These are phyloP conservation scores for Ptilonorhynchus violaceus DNA, from an alignment of 2,113 vertebrate genomes.

Conservation along the genomic window DNA sequence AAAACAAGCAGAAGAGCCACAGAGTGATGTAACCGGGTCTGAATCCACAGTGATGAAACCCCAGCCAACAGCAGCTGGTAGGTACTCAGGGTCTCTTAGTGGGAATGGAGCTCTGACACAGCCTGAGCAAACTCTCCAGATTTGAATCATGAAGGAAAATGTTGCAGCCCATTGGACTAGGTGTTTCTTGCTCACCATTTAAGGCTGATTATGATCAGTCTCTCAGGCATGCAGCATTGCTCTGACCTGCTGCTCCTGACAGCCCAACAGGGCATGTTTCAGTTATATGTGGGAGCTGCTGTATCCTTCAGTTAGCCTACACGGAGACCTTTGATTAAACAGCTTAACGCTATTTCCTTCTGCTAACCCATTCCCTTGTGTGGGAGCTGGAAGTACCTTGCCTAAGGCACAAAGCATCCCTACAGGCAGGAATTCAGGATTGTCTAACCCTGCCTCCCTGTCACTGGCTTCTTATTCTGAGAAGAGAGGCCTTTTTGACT, in stretches of 20 bases:
- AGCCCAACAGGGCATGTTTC: background rate
- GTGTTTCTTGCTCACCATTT: background rate
- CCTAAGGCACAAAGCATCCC: slow-evolving; percentile 42
- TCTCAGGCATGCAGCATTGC: background rate
- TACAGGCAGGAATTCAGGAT: slow-evolving; percentile 12
- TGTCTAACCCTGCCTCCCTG: background rate
- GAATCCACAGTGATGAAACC: too few species aligned
- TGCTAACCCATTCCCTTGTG: background rate
- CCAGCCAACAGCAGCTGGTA: background rate
- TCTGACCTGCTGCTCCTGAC: background rate
- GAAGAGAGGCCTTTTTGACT: slow-evolving; percentile 37
- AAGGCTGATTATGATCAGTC: background rate
- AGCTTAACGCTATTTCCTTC: background rate
- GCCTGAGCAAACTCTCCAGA: background rate
- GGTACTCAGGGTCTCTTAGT: accelerated
- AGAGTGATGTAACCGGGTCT: background rate
- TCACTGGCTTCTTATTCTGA: slow-evolving; percentile 30
- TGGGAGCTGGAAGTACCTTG: background rate
- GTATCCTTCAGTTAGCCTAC: background rate
- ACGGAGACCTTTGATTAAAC: background rate
- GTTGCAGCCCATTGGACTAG: background rate
- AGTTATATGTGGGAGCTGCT: background rate
- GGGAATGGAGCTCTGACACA: background rate
- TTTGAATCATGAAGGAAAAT: background rate
- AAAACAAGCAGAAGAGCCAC: background rate